phyloP scores from a whole-genome alignment of 2,797 vertebrate species.

The Apogon hyalosoma region DNA sequence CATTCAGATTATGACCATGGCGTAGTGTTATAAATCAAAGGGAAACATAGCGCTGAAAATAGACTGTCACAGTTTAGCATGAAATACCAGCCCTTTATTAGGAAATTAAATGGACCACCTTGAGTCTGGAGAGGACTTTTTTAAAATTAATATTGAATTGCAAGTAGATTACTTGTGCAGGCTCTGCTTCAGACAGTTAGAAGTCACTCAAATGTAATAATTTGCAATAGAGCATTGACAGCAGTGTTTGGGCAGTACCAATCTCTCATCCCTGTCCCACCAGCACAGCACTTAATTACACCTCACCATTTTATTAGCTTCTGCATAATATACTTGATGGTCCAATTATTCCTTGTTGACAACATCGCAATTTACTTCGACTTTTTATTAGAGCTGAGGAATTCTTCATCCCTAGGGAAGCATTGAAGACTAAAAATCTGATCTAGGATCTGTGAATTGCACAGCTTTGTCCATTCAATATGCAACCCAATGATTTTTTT shows the following conservation, averaged over 20 bases:
- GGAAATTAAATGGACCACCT: conserved; percentile 2
- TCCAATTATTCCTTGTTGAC: conserved; percentile 77
- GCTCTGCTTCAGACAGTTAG: conserved; percentile 16
- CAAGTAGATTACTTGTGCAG: conserved; percentile 15
- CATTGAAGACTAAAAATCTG: conserved; percentile 39
- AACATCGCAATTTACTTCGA: conserved; percentile 77
- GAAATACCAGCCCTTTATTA: conserved; percentile 22
- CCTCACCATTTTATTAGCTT: conserved; percentile 72
- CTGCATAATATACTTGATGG: conserved; percentile 75
- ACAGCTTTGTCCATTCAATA: conserved; percentile 51
- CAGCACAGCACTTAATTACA: conserved; percentile 76
- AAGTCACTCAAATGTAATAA: conserved; percentile 13
- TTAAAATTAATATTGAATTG: conserved; percentile 32
- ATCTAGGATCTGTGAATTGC: conserved; percentile 53
- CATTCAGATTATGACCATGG: conserved; percentile 63
- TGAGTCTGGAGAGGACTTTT: conserved; percentile 13
- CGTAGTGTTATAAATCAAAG: conserved; percentile 72
- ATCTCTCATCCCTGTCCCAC: conserved; percentile 46
- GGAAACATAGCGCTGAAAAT: conserved; percentile 36
- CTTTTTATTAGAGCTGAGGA: conserved; percentile 68
- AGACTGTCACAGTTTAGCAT: conserved; percentile 47
- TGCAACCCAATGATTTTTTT: conserved; percentile 41
- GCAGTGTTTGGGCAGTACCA: conserved; percentile 51
- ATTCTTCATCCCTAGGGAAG: conserved; percentile 65
- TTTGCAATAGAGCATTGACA: background rate